Evolutionary conservation across 2,113 vertebrate genomes (phyloP).

Genomic region (Nothobranchius furzeri): DNA sequence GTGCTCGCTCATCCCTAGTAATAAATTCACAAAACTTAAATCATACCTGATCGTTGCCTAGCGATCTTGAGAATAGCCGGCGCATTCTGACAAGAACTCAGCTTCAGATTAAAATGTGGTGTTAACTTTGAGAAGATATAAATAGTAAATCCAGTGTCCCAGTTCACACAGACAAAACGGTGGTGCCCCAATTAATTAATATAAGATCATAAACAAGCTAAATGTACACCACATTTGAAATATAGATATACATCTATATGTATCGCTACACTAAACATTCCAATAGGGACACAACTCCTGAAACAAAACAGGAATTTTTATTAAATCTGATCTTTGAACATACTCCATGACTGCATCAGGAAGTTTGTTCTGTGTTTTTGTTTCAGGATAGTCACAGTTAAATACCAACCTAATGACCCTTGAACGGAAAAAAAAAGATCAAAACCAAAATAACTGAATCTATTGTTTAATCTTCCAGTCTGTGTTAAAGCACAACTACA

Average conservation of each 20-base stretch:
- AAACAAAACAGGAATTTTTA: slow-evolving; percentile 30
- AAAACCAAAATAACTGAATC: slow-evolving; percentile 13
- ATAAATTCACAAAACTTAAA: too few relatives aligned
- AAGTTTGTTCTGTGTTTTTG: slow-evolving; percentile 40
- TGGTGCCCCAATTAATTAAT: too few relatives aligned
- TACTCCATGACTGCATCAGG: slow-evolving; percentile 49
- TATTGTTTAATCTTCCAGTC: slow-evolving; percentile 30
- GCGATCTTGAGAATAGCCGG: too few relatives aligned
- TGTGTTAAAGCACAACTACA: background rate
- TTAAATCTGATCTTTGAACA: slow-evolving; percentile 53
- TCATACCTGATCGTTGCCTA: too few relatives aligned
- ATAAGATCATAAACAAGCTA: too few relatives aligned
- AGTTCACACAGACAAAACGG: too few relatives aligned
- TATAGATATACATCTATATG: background rate
- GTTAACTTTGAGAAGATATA: too few relatives aligned
- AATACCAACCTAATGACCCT: slow-evolving; percentile 43
- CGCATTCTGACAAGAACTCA: too few relatives aligned
- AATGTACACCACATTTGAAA: too few relatives aligned
- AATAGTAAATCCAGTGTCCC: too few relatives aligned
- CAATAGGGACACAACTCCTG: background rate
- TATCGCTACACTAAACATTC: background rate
- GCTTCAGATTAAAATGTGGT: too few relatives aligned
- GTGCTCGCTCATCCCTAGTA: too few relatives aligned
- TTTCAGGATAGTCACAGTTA: slow-evolving; percentile 41
- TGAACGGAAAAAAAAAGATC: slow-evolving; percentile 31